Evolutionary conservation across 2,797 vertebrate species (phyloP).

Genomic region (Crypturellus tataupa): DNA sequence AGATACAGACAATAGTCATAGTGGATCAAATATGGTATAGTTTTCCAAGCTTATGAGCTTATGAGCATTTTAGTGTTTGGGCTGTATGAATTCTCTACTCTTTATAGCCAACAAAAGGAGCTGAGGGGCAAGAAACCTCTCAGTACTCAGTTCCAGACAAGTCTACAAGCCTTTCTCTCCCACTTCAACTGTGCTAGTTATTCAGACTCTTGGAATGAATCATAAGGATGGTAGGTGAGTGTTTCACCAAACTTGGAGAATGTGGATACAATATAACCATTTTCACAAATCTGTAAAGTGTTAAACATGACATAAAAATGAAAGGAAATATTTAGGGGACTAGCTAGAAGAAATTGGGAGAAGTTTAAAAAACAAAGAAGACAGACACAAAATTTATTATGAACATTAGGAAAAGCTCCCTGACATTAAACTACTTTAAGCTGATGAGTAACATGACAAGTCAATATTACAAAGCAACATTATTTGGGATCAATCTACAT

Average conservation of each 20-base stretch:
- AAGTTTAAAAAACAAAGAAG: background rate
- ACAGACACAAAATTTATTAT: rapidly evolving
- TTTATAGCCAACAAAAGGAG: background rate
- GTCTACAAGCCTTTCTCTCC: rapidly evolving
- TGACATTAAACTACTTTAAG: background rate
- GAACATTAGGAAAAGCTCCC: background rate
- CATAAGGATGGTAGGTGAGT: background rate
- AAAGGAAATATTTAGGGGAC: background rate
- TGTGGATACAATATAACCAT: background rate
- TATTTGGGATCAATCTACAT: background rate
- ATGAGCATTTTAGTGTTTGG: background rate
- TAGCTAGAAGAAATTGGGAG: background rate
- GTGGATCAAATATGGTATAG: rapidly evolving
- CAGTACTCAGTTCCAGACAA: background rate
- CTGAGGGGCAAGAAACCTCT: background rate
- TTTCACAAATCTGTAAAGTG: background rate
- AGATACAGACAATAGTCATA: background rate
- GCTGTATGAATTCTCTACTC: background rate
- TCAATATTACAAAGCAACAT: background rate
- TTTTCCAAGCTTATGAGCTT: background rate
- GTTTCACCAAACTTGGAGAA: rapidly evolving
- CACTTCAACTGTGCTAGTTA: background rate
- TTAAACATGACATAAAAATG: background rate
- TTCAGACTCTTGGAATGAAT: background rate
- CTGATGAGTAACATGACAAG: background rate